These are phyloP conservation scores for Anadara kagoshimensis DNA, from an alignment of 1,140 invertebrate species.

Conservation along the genomic window DNA sequence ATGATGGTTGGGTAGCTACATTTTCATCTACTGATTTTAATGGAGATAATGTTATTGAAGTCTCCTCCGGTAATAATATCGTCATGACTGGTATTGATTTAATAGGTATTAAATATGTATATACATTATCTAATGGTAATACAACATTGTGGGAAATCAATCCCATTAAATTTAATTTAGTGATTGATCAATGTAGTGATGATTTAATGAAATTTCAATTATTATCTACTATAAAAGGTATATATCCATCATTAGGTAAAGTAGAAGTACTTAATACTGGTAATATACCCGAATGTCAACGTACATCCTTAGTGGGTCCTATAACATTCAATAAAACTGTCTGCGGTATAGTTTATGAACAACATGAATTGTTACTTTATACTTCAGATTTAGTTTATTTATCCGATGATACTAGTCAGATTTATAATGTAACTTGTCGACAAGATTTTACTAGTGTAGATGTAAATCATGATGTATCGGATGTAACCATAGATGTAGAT, in stretches of 20 bases:
- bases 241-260: neutral
- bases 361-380: neutral
- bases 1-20: neutral
- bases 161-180: neutral
- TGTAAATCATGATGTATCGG: neutral
- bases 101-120: neutral
- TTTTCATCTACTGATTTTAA: too few species aligned
- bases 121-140: neutral
- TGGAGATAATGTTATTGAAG: neutral
- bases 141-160: neutral
- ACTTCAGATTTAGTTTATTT: neutral
- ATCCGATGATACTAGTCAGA: neutral
- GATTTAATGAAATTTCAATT: neutral
- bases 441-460: conserved; percentile 4
- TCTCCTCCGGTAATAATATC: neutral
- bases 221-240: neutral
- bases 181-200: neutral
- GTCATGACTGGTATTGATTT: too few species aligned
- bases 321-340: neutral
- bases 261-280: neutral
- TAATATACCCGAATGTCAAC: neutral
- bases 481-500: conserved; percentile 5
- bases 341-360: neutral
- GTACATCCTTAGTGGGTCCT: neutral
- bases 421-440: conserved; percentile 9